Evolutionary conservation across 2,113 vertebrate species (phyloP).

Genomic region (Sula dactylatra): DNA sequence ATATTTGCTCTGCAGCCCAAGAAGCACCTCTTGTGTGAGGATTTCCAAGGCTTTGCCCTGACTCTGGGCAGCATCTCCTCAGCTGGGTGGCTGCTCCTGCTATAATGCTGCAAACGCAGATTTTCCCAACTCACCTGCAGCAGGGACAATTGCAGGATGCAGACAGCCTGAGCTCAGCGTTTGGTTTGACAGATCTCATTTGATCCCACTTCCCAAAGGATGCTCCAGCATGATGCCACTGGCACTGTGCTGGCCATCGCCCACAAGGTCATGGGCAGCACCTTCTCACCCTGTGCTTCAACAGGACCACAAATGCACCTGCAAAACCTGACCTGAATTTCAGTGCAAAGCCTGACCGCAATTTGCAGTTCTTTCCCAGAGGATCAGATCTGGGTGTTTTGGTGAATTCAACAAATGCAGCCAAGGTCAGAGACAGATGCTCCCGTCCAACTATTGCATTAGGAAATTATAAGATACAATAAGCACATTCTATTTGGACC

Average conservation of each 20-base stretch:
- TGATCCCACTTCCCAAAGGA: not conserved
- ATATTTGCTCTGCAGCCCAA: not conserved
- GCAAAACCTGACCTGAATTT: not conserved
- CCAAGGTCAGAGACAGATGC: not conserved
- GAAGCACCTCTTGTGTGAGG: accelerated
- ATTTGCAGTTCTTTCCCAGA: too few relatives aligned
- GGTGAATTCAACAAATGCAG: not conserved
- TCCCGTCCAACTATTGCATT: not conserved
- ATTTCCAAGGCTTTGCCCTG: not conserved
- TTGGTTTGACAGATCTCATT: not conserved
- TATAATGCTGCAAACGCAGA: accelerated
- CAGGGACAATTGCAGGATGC: not conserved
- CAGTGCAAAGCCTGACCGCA: not conserved
- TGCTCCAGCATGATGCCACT: not conserved
- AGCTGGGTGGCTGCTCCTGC: not conserved
- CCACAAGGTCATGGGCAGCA: not conserved
- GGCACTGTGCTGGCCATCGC: accelerated
- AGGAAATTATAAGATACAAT: not conserved
- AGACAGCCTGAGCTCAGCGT: not conserved
- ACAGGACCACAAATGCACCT: not conserved
- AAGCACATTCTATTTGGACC: not conserved
- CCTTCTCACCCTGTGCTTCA: not conserved
- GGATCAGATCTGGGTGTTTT: too few relatives aligned
- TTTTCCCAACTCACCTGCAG: not conserved
- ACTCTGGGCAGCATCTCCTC: not conserved